phyloP scores from a whole-genome alignment of 1,140 invertebrate genomes.

The Calosoma granatense region DNA sequence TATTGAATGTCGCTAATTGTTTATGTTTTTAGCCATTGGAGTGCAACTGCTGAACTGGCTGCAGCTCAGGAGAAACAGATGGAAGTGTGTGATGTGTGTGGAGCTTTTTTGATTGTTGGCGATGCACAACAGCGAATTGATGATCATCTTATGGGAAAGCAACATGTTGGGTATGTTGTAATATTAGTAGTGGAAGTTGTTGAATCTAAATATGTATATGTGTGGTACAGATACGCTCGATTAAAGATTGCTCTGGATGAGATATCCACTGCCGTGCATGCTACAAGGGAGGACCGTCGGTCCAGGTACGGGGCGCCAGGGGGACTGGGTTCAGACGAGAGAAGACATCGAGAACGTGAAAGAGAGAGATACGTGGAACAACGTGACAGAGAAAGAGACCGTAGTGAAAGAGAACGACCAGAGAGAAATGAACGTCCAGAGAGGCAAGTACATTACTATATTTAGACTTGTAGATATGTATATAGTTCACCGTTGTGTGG shows the following conservation, averaged over 20 bases:
- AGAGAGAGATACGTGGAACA: conserved; percentile 41
- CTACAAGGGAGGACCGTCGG: conserved; percentile 25
- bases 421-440: conserved; percentile 22
- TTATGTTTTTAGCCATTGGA: conserved; percentile 39
- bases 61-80: conserved; percentile 91
- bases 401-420: conserved; percentile 47
- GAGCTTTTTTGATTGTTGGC: conserved; percentile 96
- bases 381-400: conserved; percentile 55
- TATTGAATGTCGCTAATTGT: conserved; percentile 9
- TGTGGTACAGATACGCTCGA: conserved; percentile 42
- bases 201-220: conserved; percentile 8
- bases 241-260: conserved; percentile 52
- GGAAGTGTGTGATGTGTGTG: conserved; percentile 98
- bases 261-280: conserved; percentile 36
- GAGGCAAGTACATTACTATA: not conserved
- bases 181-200: conserved; percentile 2
- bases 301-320: not conserved
- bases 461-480: not conserved
- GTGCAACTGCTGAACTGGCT: conserved; percentile 63
- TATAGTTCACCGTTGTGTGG: too few species aligned
- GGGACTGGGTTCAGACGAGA: conserved; percentile 17
- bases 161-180: conserved; percentile 79
- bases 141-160: conserved; percentile 96
- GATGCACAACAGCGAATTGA: conserved; percentile 96
- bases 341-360: conserved; percentile 10